Evolutionary conservation across 37 sponge, comb jelly and placozoan species (phyloP), one percentile per base, ranked within the genome.

Genomic region (Lycopodina hypogea): DNA sequence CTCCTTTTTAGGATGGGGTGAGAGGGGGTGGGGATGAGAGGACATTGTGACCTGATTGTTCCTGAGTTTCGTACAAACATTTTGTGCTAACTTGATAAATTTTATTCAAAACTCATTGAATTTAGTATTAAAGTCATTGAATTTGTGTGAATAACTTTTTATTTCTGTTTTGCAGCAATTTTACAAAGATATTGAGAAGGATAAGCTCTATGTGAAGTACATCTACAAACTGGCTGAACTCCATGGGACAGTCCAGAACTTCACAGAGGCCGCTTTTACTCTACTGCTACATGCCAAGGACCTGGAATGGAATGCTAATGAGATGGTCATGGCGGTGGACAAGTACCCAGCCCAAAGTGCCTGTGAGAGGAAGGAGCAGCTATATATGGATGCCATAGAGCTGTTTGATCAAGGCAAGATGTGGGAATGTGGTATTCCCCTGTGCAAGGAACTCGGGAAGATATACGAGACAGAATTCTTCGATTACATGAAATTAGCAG

Each of bases 161-260:
- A n/a, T n/a, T n/a, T n/a, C n/a, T n/a, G n/a, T n/a, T n/a, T n/a
- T 76, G 58, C 57, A 94, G 95, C 88, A 90, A 62, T 94, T 90
- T 76, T 94, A 94, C 59, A 72, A 81, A 23, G 92, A 94, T 32
- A 88, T 91, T 62, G 89, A 90, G 45, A 83, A 84, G 58, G 75
- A 87, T 33, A 86, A 92, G 48, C 66, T 94, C 70, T 94, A 94
- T 63, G 74, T 88, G 6, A 50, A 84, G 2, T 94, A 94, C 79
- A 83, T 94, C 53, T 86, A 91, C 81, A 88, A 85, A 28, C 81
- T 94, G 24, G 73, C 81, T 42, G 95, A 88, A 48, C 81, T 94
- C 18, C 95, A 94, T 63, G 73, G 78, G 74, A 75, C 52, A 33
- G 89, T 75, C 38, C 83, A 84, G 78, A 82, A 69, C 73, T 94